Conservation (phyloP, 2,888 invertebrate genomes). For the Buathra laborator region DNA sequence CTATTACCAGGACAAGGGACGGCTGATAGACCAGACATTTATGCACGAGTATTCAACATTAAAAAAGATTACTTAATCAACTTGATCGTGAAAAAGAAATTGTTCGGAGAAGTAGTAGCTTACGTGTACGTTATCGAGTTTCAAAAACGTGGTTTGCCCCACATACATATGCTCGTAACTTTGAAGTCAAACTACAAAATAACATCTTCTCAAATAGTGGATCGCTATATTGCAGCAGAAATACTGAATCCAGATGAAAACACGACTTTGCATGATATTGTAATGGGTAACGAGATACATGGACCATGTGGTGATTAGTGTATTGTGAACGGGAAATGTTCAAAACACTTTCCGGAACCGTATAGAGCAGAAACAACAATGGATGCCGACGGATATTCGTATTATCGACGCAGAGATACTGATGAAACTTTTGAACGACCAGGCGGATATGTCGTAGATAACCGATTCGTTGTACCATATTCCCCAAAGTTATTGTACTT, state of each 20-base stretch:
- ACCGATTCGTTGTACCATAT: constrained; percentile 11
- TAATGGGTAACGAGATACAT: background rate
- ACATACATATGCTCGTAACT: constrained; percentile 54
- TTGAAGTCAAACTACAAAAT: constrained; percentile 54
- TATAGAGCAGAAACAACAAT: constrained; percentile 8
- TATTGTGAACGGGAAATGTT: constrained; percentile 37
- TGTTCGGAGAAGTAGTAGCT: background rate
- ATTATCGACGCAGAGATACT: constrained; percentile 49
- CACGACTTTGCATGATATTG: background rate
- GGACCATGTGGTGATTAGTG: background rate
- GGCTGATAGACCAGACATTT: background rate
- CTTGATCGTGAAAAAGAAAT: constrained; percentile 41
- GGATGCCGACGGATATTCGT: constrained; percentile 43
- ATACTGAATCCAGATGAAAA: constrained; percentile 72
- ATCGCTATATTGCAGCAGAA: constrained; percentile 75
- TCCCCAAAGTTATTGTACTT: constrained; percentile 69
- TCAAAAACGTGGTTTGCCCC: background rate
- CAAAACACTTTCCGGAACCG: constrained; percentile 36
- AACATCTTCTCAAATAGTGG: constrained; percentile 57
- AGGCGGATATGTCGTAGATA: background rate
- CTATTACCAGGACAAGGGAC: constrained; percentile 60
- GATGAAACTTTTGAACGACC: constrained; percentile 15
- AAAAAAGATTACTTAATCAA: constrained; percentile 47
- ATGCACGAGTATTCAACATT: constrained; percentile 1
- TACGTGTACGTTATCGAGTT: background rate